A percentile compares a stretch with the other conserved stretches of the same genome.
phyloP scores from a whole-genome alignment of 2,113 vertebrate species.

The Sardina pilchardus region DNA sequence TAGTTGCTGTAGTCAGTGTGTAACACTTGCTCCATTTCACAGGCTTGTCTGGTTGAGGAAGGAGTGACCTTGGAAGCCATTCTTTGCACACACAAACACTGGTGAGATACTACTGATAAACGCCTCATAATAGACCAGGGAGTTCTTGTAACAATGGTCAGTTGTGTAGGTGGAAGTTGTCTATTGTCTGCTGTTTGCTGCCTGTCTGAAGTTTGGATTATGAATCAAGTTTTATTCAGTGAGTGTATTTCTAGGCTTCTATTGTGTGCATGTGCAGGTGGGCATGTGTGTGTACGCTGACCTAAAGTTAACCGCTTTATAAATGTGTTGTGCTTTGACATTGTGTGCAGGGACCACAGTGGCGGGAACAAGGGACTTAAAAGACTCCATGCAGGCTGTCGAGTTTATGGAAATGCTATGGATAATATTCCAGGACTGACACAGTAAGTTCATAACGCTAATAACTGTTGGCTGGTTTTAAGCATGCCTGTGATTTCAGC shows the following conservation, averaged over 20 bases:
- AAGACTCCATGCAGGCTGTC: constrained; percentile 78
- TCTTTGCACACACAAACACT: constrained; percentile 97
- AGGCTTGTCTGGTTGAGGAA: constrained; percentile 86
- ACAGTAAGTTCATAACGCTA: constrained; percentile 75
- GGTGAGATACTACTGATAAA: constrained; percentile 72
- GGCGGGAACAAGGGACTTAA: constrained; percentile 85
- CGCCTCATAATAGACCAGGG: neutral
- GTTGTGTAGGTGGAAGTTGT: neutral
- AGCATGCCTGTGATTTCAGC: neutral
- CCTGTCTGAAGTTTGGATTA: too few relatives aligned
- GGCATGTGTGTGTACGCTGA: too few relatives aligned
- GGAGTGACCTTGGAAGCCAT: constrained; percentile 87
- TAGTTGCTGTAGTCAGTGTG: neutral
- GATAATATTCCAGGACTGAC: constrained; percentile 93
- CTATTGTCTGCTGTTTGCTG: neutral
- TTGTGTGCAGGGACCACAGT: constrained; percentile 87
- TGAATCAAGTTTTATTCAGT: too few relatives aligned
- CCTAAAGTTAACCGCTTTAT: too few relatives aligned
- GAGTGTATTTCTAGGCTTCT: too few relatives aligned
- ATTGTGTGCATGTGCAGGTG: too few relatives aligned
- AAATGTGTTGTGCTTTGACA: constrained; percentile 5
- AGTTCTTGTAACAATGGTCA: neutral
- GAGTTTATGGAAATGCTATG: constrained; percentile 84
- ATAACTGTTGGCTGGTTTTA: neutral
- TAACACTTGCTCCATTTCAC: constrained; percentile 1